Base-by-base conservation (phyloP, 2,113 vertebrate species). In the Protobothrops flavoviridis region DNA sequence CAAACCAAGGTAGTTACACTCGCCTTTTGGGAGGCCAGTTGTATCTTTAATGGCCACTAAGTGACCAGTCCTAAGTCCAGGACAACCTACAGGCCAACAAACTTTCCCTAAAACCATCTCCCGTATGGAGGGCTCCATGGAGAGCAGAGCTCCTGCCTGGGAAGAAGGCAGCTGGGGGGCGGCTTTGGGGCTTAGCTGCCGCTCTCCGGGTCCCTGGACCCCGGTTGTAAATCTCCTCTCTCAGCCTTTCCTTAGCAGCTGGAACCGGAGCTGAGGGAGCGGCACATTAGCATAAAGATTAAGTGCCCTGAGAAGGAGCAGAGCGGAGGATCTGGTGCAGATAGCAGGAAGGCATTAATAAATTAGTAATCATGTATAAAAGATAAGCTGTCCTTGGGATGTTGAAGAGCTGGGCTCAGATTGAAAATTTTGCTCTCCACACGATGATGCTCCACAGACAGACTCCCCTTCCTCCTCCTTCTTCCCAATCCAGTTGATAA, bases 261-360 rank as follows among this genome's bases (percentile, higher is more conserved):
- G 95, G 93, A 96, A 93, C 96, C 96, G 95, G 69, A 93, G 95
- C 91, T 89, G 92, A 92, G 69, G 95, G 95, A 24, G 23, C 21
- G 48, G 95, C 90, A n/a, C 91, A 96, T 97, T 96, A 96, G 93
- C 97, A 96, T 97, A 94, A 95, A 96, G 96, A 97, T 96, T 95
- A 96, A 94, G 96, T 89, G 94, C 1, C 26, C 93, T 94, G 94
- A 95, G 91, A 97, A 96, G 91, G 92, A 93, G 95, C 29, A n/a
- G 61, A n/a, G 94, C 45, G 6, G 45, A 39, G 90, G 91, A 95
- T 94, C 93, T 92, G 94, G 52, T n/a, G 91, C 48, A 39, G 91
- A 85, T 45, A 91, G 94, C 95, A 93, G 87, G 95, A 59, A 94
- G 92, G 85, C 86, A 91, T 96, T 93, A 94, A 95, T 94, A 96